Evolutionary conservation across 2,113 vertebrate species (phyloP).

Genomic region (Elaphurus davidianus): DNA sequence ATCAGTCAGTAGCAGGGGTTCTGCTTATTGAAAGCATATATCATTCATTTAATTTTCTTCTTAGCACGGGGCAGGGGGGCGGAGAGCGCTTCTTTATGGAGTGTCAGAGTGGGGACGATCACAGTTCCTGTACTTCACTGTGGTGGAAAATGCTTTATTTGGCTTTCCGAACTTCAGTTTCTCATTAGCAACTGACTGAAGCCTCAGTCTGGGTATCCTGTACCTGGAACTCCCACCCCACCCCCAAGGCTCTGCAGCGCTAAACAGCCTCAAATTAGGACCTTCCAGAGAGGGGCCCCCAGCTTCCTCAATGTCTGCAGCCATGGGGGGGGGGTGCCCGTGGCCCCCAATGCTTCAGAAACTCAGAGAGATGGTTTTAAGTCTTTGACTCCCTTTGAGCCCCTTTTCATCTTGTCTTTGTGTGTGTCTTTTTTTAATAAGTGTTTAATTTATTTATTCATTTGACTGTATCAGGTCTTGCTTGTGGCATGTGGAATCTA

Average conservation of each 20-base stretch:
- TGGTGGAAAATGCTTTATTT: background rate
- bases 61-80: background rate
- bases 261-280: background rate
- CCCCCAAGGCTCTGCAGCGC: background rate
- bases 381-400: background rate
- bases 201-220: background rate
- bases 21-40: background rate
- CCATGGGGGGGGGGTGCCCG: accelerated
- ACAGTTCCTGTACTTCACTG: background rate
- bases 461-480: background rate
- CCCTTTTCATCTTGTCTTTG: background rate
- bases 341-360: background rate
- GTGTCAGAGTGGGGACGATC: background rate
- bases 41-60: conserved; percentile 36
- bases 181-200: background rate
- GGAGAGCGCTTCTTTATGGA: background rate
- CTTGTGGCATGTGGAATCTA: background rate
- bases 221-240: background rate
- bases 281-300: background rate
- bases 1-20: background rate
- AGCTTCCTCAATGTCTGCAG: background rate
- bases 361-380: background rate
- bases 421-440: background rate
- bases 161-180: background rate
- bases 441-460: background rate